These are phyloP conservation scores for Thinocorus orbignyianus DNA, from an alignment of 2,113 vertebrate species.

Conservation along the genomic window DNA sequence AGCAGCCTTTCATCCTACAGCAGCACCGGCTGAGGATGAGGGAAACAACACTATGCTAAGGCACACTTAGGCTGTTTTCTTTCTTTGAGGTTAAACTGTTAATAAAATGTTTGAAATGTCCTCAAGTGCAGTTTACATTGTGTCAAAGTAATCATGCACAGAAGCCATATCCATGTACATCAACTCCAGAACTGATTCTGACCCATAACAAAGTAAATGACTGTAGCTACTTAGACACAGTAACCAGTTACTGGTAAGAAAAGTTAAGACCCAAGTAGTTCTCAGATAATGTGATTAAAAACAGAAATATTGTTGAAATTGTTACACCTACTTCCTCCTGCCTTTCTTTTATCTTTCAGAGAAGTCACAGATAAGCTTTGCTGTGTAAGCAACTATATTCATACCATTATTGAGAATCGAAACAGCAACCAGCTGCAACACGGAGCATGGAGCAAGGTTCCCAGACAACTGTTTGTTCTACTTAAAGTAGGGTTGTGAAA, in stretches of 20 bases:
- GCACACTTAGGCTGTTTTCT: not conserved
- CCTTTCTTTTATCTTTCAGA: not conserved
- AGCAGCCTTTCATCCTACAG: not conserved
- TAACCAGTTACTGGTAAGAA: not conserved
- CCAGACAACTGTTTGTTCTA: not conserved
- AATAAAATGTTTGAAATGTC: not conserved
- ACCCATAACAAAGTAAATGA: not conserved
- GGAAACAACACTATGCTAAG: not conserved
- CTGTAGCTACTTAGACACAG: not conserved
- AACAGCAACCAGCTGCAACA: not conserved
- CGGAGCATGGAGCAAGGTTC: not conserved
- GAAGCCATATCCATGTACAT: not conserved
- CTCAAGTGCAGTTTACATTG: not conserved
- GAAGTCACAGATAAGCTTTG: not conserved
- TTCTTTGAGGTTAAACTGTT: not conserved
- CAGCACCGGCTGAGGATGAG: not conserved
- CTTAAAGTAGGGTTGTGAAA: no score
- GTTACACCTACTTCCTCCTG: not conserved
- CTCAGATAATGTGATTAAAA: not conserved
- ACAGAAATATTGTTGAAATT: not conserved
- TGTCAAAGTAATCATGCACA: not conserved
- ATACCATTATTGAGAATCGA: not conserved
- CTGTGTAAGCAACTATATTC: not conserved
- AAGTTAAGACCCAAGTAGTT: not conserved
- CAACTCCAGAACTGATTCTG: not conserved